Percentiles rank a stretch among this genome's conserved stretches.
Evolutionary conservation across 2,113 vertebrate genomes (phyloP).

Genomic region (Hassar affinis): DNA sequence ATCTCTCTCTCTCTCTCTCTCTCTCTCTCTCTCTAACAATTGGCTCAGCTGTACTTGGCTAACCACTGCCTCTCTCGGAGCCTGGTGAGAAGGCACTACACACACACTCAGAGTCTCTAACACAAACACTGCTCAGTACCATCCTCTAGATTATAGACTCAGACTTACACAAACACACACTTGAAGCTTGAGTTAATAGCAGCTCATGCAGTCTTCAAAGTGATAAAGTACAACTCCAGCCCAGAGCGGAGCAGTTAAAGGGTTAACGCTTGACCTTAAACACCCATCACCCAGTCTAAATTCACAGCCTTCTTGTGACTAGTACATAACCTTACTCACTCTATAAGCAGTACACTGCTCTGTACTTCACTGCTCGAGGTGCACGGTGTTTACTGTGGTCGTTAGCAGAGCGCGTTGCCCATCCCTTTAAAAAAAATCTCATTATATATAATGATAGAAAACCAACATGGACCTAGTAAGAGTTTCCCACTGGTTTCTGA

Average conservation of each 20-base stretch:
- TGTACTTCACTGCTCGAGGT: background rate
- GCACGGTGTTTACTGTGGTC: background rate
- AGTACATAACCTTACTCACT: background rate
- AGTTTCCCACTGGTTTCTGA: background rate
- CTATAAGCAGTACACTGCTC: background rate
- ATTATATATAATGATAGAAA: background rate
- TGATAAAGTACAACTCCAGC: background rate
- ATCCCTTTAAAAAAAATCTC: background rate
- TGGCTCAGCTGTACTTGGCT: conserved; percentile 37
- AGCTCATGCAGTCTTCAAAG: background rate
- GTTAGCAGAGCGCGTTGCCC: background rate
- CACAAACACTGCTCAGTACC: conserved; percentile 7
- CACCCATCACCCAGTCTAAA: background rate
- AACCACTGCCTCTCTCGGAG: conserved; percentile 34
- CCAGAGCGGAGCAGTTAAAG: background rate
- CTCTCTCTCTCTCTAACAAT: conserved; percentile 24
- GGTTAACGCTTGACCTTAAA: background rate
- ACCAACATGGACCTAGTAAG: background rate
- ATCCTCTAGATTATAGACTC: conserved; percentile 31
- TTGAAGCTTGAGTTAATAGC: background rate
- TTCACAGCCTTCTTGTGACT: background rate
- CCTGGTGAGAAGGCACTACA: conserved; percentile 30
- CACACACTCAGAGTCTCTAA: background rate
- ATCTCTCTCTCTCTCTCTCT: conserved; percentile 6
- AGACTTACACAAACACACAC: conserved; percentile 17